Percentiles rank a stretch among this genome's conserved stretches.
Conservation (phyloP, 2,797 vertebrate genomes). For the Syndactyla subalaris region DNA sequence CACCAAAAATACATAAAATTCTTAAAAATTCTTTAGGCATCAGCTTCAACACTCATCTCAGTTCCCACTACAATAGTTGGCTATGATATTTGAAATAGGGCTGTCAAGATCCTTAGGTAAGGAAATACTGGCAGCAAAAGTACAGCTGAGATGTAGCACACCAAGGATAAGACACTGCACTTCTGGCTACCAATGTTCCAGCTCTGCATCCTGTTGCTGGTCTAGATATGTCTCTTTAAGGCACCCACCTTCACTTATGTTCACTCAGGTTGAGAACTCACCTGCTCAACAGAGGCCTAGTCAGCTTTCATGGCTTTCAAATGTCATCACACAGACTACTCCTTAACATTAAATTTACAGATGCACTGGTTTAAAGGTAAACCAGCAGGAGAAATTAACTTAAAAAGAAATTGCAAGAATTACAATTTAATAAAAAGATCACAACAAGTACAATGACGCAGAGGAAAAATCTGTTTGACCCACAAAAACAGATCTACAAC, state of each 20-base stretch:
- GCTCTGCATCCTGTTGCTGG: not conserved
- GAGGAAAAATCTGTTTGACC: too few relatives aligned
- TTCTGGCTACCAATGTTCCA: not conserved
- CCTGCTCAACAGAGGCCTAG: not conserved
- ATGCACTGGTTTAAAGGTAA: too few relatives aligned
- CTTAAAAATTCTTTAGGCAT: too few relatives aligned
- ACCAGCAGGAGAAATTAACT: too few relatives aligned
- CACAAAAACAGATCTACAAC: too few relatives aligned
- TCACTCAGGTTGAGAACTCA: not conserved
- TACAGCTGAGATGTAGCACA: not conserved
- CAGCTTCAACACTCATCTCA: not conserved
- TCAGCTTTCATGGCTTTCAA: not conserved
- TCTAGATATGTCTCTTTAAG: not conserved
- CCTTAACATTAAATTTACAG: not conserved
- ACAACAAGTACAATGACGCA: too few relatives aligned
- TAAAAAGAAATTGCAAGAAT: too few relatives aligned
- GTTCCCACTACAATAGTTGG: not conserved
- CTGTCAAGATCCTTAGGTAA: not conserved
- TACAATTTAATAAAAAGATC: too few relatives aligned
- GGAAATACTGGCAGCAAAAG: not conserved
- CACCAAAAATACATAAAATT: too few relatives aligned
- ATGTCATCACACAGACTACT: not conserved
- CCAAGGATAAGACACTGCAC: not conserved
- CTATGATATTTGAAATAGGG: not conserved
- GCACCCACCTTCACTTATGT: fast-evolving